Base-by-base conservation (phyloP, 2,113 vertebrate genomes). In the Columba livia region DNA sequence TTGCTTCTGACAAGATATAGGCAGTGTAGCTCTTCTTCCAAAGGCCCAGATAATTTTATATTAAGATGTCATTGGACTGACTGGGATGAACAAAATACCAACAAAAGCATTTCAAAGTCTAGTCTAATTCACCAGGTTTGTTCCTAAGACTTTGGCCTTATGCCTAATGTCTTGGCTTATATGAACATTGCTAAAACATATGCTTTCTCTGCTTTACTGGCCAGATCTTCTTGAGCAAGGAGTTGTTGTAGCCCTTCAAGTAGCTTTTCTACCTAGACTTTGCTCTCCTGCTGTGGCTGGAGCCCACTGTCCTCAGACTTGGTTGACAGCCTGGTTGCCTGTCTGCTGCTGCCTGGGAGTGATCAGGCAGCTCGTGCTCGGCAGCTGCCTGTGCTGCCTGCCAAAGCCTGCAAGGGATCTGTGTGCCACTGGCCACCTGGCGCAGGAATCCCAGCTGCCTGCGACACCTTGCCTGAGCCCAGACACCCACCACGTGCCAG, bases 361-460 rank as follows among this genome's bases (percentile, higher is more conserved):
- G 78, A 25, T 83, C 1, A 8, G 93, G 82, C 92, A 89, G 42
- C 91, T 90, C 29, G 0, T 20, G 60, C 61, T 96, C 90, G 79
- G 92, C 95, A 97, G 90, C 94, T 97, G 93, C 85, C 78, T 72
- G 61, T 58, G 79, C 64, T 11, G 1, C 70, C 71, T 95, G 94
- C 96, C 93, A 97, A 87, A 85, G 90, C 73, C 91, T 60, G 1
- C 0, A 4, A 79, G 72, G 16, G 53, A 75, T 6, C 64, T 54
- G 8, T 1, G 4, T 40, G 51, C 75, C 85, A 88, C 70, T 2
- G 15, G 74, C 89, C 82, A 89, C 91, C 92, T 96, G 97, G 94
- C 23, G 9, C 3, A 1, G 77, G 53, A 85, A 14, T 32, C 50
- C 44, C 2, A 1, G 42, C 74, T 34, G 42, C 82, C 73, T 95